Evolutionary conservation across 2,888 invertebrate species (phyloP), one percentile per base, ranked within the genome.

Genomic region (Amitus sp.): DNA sequence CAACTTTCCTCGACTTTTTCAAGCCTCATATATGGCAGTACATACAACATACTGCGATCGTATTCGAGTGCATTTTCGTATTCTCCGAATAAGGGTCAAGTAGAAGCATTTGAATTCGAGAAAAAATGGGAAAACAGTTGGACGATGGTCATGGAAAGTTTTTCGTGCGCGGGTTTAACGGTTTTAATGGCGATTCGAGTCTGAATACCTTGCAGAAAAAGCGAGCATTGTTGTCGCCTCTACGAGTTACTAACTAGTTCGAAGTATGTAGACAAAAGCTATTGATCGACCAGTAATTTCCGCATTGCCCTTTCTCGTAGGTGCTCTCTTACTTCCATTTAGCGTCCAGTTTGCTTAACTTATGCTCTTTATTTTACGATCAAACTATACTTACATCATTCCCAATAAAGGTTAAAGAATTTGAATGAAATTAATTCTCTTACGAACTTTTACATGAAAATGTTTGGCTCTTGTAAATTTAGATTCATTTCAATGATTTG

Each of bases 231-330:
- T 48, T 20, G 34, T 15, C 28, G 20, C 48, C 47, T 39, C 40
- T 47, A 42, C 10, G 23, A 43, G 19, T 42, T 39, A 47, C 50
- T 42, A 50, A 57, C 50, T 57, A 57, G 45, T 23, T 47, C 12
- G 20, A 40, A 7, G 39, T 55, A n/a, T n/a, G n/a, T n/a, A 55
- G 43, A 49, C 48, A 49, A 45, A 49, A 28, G 45, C 12, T 49
- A 56, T 49, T 37, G 56, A 56, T 56, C 49, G 39, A 28, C 37
- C 56, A 7, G 42, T 42, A 20, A 42, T 20, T 20, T 20, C 9
- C 42, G 20, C 42, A 18, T 20, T 42, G 42, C 19, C 9, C 42
- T 20, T 42, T 15, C 37, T 15, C 37, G 2, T 15, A 13, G 37
- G 5, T 37, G 37, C 37, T 37, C 37, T 37, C 15, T 37, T 37